Base-by-base conservation (phyloP, 2,888 invertebrate genomes). In the Salpingus planirostris region DNA sequence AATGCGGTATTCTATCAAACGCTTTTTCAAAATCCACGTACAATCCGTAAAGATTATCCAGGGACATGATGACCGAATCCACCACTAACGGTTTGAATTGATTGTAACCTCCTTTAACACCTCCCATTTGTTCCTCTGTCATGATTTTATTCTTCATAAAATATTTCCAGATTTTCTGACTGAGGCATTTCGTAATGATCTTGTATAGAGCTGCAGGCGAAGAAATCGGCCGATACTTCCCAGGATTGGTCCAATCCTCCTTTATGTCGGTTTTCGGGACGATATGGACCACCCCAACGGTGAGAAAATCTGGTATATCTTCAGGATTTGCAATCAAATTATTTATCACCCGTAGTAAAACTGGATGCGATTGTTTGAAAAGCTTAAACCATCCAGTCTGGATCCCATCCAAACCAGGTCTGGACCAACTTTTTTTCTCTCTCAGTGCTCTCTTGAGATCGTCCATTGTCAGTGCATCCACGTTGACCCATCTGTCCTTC, bases 311-410 rank as follows among this genome's bases (percentile, higher is more conserved):
- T 12, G 33, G 33, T 15, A 29, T 22, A 23, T 21, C 15, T n/a
- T n/a, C n/a, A n/a, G n/a, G n/a, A n/a, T n/a, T n/a, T n/a, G n/a
- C n/a, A n/a, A n/a, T n/a, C n/a, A n/a, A n/a, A n/a, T n/a, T n/a
- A n/a, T n/a, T n/a, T n/a, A n/a, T n/a, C n/a, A n/a, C n/a, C n/a
- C n/a, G n/a, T n/a, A n/a, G n/a, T n/a, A n/a, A n/a, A n/a, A n/a
- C n/a, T n/a, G n/a, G n/a, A n/a, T n/a, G n/a, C n/a, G n/a, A n/a
- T n/a, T n/a, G n/a, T n/a, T n/a, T n/a, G n/a, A n/a, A n/a, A n/a
- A n/a, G n/a, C n/a, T 33, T 28, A 13, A 12, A 28, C 33, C 33
- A 33, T n/a, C 23, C 28, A 3, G 12, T 22, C 11, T 33, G 33
- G 4, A 33, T 10, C 3, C 28, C 28, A 24, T 33, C 33, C 2